These are phyloP conservation scores for Unio delphinus DNA, from an alignment of 2,888 invertebrate genomes.

Conservation along the genomic window DNA sequence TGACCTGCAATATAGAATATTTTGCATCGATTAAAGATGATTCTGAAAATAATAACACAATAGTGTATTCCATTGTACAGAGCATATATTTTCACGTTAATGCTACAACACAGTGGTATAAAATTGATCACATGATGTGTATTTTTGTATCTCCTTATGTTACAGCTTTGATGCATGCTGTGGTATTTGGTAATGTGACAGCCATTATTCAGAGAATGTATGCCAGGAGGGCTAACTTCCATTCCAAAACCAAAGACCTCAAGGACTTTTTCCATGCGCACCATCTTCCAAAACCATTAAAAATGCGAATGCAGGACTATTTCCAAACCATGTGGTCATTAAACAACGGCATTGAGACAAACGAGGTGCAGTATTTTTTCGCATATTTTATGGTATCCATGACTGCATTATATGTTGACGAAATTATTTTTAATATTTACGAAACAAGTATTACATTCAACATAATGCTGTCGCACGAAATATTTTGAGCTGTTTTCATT, in stretches of 20 bases:
- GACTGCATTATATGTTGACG: too few relatives aligned
- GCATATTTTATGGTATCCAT: not conserved
- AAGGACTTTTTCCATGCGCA: constrained; percentile 95
- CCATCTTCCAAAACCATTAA: constrained; percentile 95
- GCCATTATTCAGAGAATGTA: constrained; percentile 98
- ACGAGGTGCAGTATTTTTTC: constrained; percentile 80
- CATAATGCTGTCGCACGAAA: too few relatives aligned
- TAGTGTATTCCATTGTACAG: too few relatives aligned
- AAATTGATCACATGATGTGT: too few relatives aligned
- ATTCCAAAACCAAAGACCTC: constrained; percentile 93
- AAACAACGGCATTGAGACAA: constrained; percentile 96
- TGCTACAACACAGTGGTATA: too few relatives aligned
- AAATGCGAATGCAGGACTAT: constrained; percentile 96
- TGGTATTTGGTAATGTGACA: constrained; percentile 97
- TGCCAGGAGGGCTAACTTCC: constrained; percentile 91
- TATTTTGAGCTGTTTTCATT: too few relatives aligned
- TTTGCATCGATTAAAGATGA: too few relatives aligned
- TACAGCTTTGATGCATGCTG: constrained; percentile 96
- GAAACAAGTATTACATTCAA: not conserved
- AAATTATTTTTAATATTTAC: too few relatives aligned
- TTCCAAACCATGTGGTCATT: constrained; percentile 99
- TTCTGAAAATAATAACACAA: too few relatives aligned
- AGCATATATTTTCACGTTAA: too few relatives aligned
- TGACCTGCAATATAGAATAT: too few relatives aligned
- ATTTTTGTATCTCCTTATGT: constrained; percentile 1